Evolutionary conservation across 2,113 vertebrate species (phyloP).

Genomic region (Trichechus manatus): DNA sequence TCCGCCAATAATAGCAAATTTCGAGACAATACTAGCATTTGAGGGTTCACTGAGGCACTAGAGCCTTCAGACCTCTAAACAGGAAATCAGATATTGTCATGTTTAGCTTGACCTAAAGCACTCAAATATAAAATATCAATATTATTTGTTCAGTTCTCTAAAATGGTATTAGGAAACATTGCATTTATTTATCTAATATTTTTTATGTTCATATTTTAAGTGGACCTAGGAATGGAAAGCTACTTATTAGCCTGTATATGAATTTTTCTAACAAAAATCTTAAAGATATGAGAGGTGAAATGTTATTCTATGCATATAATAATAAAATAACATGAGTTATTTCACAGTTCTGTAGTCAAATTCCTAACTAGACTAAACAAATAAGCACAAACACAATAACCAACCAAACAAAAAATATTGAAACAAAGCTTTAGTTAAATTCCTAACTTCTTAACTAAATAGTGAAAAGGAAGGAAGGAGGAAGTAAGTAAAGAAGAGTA

Average conservation of each 20-base stretch:
- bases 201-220: slow-evolving; percentile 48
- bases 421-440: neutral
- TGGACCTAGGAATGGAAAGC: neutral
- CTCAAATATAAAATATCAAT: neutral
- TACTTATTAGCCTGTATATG: neutral
- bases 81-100: neutral
- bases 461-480: neutral
- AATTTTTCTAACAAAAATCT: slow-evolving; percentile 36
- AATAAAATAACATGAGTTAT: neutral
- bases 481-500: neutral
- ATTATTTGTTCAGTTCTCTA: neutral
- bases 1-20: neutral
- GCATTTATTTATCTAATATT: slow-evolving; percentile 4
- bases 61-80: neutral
- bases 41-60: neutral
- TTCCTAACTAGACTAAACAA: neutral
- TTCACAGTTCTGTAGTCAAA: neutral
- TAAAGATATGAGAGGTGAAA: neutral
- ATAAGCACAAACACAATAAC: neutral
- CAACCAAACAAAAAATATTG: slow-evolving; percentile 3
- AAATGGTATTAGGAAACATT: neutral
- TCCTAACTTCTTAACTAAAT: neutral
- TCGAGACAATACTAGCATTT: neutral
- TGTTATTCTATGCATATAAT: neutral
- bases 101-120: slow-evolving; percentile 23